Base-by-base conservation (phyloP, 2,888 invertebrate genomes). In the Dermolepida albohirtum region DNA sequence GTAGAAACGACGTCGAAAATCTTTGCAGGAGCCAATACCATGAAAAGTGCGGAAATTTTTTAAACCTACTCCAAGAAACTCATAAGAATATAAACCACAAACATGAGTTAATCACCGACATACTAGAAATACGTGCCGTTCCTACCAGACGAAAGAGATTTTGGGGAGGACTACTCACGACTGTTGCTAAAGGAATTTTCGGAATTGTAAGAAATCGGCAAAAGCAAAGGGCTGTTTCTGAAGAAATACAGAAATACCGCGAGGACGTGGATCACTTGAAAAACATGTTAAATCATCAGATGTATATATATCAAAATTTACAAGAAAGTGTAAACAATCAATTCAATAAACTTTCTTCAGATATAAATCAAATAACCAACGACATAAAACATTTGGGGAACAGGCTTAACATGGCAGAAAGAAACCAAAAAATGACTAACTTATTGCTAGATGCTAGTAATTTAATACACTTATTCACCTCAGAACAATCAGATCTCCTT, bases 401-500 rank as follows among this genome's bases (percentile, higher is more conserved):
- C 8, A 5, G 2, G 1, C 5, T 22, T 22, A 22, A 11, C 1
- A 1, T 0, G 1, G 8, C 22, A 49, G 8, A 17, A 7, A 8
- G 10, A 10, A 22, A 44, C 0, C 4, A 5, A n/a, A 12, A 43
- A 12, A 17, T 57, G 12, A n/a, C 7, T 4, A 4, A 17, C 7
- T n/a, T 27, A 10, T 5, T 43, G 12, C 41, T 27, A 8, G 7
- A 22, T n/a, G 22, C 16, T n/a, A 27, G 6, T 8, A 57, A 12
- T 22, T 27, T 57, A n/a, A 57, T 41, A 12, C 43, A 43, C 8
- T 43, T 49, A 11, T 49, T 57, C n/a, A n/a, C 27, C 5, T 7
- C 43, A 11, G 57, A 57, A 27, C 57, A 57, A 29, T 43, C 57
- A 12, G 43, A 57, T 57, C n/a, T 57, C 7, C 27, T 57, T 10